phyloP scores from a whole-genome alignment of 2,113 vertebrate species.

The Beaufortia kweichowensis region DNA sequence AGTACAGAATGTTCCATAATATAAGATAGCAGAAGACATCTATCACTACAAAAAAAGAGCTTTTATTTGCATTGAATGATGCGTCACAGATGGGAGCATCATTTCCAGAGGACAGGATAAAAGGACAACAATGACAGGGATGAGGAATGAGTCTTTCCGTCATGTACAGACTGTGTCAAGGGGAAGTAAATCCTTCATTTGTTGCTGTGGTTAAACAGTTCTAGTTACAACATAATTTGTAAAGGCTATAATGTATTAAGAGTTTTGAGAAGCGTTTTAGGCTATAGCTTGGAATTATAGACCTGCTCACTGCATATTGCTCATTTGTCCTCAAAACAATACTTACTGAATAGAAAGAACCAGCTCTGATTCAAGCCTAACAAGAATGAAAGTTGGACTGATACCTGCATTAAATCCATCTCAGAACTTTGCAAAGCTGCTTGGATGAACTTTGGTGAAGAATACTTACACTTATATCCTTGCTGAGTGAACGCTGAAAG shows the following conservation, averaged over 20 bases:
- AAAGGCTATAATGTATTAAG: too few species aligned
- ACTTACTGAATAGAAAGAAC: too few species aligned
- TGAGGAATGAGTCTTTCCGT: neutral
- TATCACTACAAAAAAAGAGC: neutral
- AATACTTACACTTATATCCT: slow-evolving; percentile 73
- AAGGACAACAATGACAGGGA: neutral
- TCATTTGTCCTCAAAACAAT: too few species aligned
- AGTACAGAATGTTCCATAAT: neutral
- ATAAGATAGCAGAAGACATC: neutral
- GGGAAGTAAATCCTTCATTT: neutral
- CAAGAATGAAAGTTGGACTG: too few species aligned
- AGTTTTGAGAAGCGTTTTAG: neutral
- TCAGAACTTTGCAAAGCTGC: neutral
- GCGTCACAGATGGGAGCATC: neutral
- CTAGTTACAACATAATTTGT: neutral
- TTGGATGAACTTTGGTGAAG: neutral
- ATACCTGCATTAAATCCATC: neutral
- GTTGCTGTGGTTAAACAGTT: neutral
- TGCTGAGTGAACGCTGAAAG: slow-evolving; percentile 69
- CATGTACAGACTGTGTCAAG: neutral
- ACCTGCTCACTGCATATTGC: too few species aligned
- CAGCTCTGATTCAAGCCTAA: too few species aligned
- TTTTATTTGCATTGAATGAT: slow-evolving; percentile 8
- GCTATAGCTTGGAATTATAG: too few species aligned
- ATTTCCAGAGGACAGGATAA: neutral